Percentiles rank a stretch among this genome's conserved stretches.
Conservation (phyloP, 2,113 vertebrate genomes). For the Agelaius tricolor region DNA sequence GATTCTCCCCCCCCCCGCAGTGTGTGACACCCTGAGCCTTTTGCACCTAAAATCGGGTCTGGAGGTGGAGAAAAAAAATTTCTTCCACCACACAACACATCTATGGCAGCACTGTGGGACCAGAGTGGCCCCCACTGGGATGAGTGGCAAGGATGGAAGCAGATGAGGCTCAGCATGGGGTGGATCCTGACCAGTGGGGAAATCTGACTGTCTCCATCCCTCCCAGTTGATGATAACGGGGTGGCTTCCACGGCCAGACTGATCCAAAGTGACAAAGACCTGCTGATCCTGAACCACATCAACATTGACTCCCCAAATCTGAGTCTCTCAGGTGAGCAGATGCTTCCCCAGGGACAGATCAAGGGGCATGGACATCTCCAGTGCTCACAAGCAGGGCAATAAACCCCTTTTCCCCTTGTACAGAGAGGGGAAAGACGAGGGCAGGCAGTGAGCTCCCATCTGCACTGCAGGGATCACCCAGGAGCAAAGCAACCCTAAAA, state of each 20-base stretch:
- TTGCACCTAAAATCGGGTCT: background rate
- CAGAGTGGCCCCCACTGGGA: background rate
- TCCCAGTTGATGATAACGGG: background rate
- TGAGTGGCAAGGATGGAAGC: background rate
- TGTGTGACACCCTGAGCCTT: background rate
- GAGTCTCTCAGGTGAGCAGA: slow-evolving; percentile 17
- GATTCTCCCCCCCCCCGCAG: background rate
- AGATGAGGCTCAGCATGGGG: background rate
- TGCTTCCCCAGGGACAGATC: background rate
- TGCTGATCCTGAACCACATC: background rate
- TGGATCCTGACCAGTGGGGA: fast-evolving
- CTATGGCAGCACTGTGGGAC: fast-evolving
- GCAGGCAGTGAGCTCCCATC: background rate
- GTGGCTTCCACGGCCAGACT: fast-evolving
- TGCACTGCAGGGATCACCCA: background rate
- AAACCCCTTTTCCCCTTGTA: background rate
- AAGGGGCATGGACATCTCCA: fast-evolving
- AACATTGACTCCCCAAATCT: fast-evolving
- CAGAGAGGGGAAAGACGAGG: background rate
- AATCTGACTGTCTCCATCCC: background rate
- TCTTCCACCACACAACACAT: fast-evolving
- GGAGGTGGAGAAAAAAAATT: fast-evolving
- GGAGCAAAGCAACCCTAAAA: background rate
- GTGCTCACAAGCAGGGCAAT: background rate
- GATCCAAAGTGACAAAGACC: background rate